Percentiles rank a stretch among this genome's conserved stretches.
Conservation (phyloP, 2,888 invertebrate genomes). For the Melanotus villosus region DNA sequence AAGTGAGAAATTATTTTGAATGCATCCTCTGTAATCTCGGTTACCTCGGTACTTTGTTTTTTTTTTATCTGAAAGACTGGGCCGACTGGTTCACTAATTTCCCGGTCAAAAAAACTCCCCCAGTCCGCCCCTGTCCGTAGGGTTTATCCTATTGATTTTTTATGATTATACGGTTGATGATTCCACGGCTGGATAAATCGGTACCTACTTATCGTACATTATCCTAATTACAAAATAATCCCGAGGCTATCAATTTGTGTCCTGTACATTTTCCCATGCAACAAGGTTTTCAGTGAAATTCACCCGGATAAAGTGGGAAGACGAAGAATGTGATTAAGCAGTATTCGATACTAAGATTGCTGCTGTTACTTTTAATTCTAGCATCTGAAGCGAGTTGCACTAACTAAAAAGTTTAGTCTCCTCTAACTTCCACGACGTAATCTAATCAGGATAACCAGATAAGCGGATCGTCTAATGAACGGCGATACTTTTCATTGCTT, state of each 20-base stretch:
- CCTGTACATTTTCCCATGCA: not conserved
- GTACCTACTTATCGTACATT: not conserved
- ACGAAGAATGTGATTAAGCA: not conserved
- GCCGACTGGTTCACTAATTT: no score
- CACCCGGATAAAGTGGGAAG: not conserved
- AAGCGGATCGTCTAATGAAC: conserved; percentile 41
- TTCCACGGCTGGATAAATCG: not conserved
- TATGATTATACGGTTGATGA: not conserved
- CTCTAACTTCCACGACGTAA: conserved; percentile 25
- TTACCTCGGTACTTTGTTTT: no score
- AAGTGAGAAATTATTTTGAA: no score
- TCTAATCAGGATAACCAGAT: conserved; percentile 40
- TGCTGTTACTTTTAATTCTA: conserved; percentile 19
- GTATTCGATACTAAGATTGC: not conserved
- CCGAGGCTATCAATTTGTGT: no score
- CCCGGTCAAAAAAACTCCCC: no score
- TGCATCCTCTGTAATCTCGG: no score
- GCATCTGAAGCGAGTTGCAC: conserved; percentile 7
- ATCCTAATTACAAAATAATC: not conserved
- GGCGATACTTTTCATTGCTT: conserved; percentile 35
- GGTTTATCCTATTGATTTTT: not conserved
- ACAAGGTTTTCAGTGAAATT: not conserved
- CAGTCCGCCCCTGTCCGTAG: no score
- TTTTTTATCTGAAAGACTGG: no score
- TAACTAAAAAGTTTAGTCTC: conserved; percentile 24